phyloP scores from a whole-genome alignment of 1,140 invertebrate species.

The Bradynema listronoti region DNA sequence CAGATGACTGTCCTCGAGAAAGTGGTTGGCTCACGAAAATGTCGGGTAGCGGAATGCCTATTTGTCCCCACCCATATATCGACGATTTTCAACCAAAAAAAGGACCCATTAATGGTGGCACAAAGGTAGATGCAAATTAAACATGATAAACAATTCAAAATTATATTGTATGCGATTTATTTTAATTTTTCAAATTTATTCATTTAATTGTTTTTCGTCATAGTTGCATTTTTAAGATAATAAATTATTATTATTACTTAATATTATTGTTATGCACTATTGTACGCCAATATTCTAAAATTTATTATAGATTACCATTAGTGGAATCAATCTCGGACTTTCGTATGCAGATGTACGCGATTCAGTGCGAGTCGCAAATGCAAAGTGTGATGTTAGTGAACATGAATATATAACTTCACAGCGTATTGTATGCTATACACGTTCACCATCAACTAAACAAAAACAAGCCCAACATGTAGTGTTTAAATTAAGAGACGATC shows the following conservation, averaged over 20 bases:
- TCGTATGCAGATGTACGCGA: slow-evolving; percentile 78
- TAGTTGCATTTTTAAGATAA: too few species aligned
- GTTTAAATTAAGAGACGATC: slow-evolving; percentile 39
- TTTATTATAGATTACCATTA: slow-evolving; percentile 81
- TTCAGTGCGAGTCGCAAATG: slow-evolving; percentile 81
- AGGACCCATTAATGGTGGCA: slow-evolving; percentile 90
- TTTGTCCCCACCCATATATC: slow-evolving; percentile 52
- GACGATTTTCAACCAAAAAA: slow-evolving; percentile 75
- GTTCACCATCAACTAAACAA: slow-evolving; percentile 44
- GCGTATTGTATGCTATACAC: slow-evolving; percentile 50
- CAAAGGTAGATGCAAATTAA: slow-evolving; percentile 60
- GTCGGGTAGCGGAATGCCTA: slow-evolving; percentile 18
- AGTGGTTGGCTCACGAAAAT: slow-evolving; percentile 22
- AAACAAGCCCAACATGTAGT: slow-evolving; percentile 42
- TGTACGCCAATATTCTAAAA: too few species aligned
- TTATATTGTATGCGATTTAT: too few species aligned
- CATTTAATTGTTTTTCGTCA: too few species aligned
- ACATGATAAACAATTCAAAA: too few species aligned
- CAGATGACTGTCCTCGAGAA: slow-evolving; percentile 17
- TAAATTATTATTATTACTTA: too few species aligned
- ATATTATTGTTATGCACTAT: too few species aligned
- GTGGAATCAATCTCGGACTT: slow-evolving; percentile 87
- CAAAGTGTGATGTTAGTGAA: slow-evolving; percentile 76
- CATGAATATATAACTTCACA: slow-evolving; percentile 42
- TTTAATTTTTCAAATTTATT: too few species aligned